Percentiles rank a stretch among this genome's conserved stretches.
Conservation (phyloP, 2,113 vertebrate species). For the Microtus ochrogaster region DNA sequence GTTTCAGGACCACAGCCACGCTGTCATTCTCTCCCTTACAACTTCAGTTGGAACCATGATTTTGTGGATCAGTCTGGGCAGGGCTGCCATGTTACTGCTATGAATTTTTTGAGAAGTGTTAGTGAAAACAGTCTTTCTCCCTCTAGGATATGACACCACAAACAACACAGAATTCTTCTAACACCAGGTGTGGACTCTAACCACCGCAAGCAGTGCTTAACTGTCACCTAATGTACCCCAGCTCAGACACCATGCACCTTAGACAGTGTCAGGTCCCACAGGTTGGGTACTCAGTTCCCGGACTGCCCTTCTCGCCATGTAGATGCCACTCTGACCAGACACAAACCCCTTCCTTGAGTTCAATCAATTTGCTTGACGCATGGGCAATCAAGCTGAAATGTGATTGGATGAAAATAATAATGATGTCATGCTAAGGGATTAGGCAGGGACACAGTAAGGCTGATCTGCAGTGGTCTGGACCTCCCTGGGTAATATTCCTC, state of each 20-base stretch:
- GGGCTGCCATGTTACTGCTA: neutral
- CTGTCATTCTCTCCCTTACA: neutral
- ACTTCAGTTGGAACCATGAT: neutral
- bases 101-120: neutral
- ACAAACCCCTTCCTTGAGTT: neutral
- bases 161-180: neutral
- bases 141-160: neutral
- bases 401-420: neutral
- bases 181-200: neutral
- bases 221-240: neutral
- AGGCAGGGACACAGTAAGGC: neutral
- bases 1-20: slow-evolving; percentile 12
- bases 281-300: neutral
- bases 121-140: neutral
- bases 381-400: neutral
- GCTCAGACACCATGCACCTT: neutral
- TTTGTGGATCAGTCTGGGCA: neutral
- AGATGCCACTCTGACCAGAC: neutral
- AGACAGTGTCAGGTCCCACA: neutral
- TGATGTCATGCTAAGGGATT: neutral
- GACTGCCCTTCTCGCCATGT: neutral
- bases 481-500: neutral
- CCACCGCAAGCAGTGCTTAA: neutral
- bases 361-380: neutral
- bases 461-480: neutral